phyloP scores from a whole-genome alignment of 2,797 vertebrate genomes.

The Rhadinocentrus ornatus region DNA sequence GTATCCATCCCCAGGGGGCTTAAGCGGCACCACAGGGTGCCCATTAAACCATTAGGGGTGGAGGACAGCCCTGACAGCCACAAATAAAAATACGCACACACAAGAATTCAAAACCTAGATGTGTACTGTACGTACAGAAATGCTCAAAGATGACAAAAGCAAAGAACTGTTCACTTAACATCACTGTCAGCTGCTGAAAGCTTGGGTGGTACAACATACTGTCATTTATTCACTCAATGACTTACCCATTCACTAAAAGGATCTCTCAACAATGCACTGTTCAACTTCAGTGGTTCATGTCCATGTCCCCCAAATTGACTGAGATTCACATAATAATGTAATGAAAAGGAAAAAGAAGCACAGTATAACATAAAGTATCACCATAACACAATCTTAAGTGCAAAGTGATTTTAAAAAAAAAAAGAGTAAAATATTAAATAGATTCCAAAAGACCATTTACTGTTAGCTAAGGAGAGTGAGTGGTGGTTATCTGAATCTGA shows the following conservation, averaged over 20 bases:
- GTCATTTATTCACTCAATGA: conserved; percentile 35
- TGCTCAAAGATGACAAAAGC: conserved; percentile 47
- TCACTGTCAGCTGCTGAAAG: conserved; percentile 42
- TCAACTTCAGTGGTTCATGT: conserved; percentile 27
- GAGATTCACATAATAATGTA: background rate
- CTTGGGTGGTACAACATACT: conserved; percentile 42
- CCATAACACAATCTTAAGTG: background rate
- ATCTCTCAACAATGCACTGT: conserved; percentile 3
- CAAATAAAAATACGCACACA: conserved; percentile 62
- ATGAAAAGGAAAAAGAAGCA: background rate
- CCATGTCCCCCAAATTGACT: background rate
- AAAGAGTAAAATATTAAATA: background rate
- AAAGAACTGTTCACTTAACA: conserved; percentile 53
- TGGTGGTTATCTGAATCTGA: background rate
- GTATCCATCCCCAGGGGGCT: conserved; percentile 76
- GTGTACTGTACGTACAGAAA: conserved; percentile 64
- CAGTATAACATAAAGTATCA: background rate
- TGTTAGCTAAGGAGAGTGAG: background rate
- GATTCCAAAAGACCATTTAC: background rate
- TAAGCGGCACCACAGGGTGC: conserved; percentile 76
- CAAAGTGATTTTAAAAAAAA: background rate
- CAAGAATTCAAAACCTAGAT: conserved; percentile 47
- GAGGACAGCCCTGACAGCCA: conserved; percentile 71
- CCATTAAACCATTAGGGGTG: conserved; percentile 80
- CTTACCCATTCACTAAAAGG: conserved; percentile 15